Conservation (phyloP, 2,888 invertebrate species). For the Luperina nickerlii region DNA sequence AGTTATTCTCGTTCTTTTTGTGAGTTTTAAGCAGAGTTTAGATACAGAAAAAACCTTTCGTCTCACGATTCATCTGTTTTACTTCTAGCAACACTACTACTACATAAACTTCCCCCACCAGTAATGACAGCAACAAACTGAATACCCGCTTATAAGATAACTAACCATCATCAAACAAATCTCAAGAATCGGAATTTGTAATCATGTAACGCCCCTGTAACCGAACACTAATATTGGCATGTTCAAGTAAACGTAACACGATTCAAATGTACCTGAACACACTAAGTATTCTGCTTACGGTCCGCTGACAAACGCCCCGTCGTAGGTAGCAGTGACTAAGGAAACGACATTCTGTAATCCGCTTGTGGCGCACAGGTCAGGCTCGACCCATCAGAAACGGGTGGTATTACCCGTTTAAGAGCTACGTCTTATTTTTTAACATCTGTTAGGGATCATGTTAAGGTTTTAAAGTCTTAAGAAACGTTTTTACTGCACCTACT, state of each 20-base stretch:
- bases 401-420: conserved; percentile 54
- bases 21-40: neutral
- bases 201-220: conserved; percentile 45
- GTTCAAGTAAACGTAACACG: conserved; percentile 53
- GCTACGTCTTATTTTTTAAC: conserved; percentile 46
- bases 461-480: conserved; percentile 7
- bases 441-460: conserved; percentile 44
- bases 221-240: conserved; percentile 53
- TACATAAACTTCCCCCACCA: neutral
- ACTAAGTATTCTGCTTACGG: conserved; percentile 64
- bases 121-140: neutral
- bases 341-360: conserved; percentile 74
- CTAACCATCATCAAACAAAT: conserved; percentile 29
- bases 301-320: conserved; percentile 73
- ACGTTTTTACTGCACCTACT: conserved; percentile 17
- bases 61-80: neutral
- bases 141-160: conserved; percentile 9
- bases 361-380: conserved; percentile 76
- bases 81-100: no score
- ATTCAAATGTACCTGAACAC: conserved; percentile 58
- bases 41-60: neutral
- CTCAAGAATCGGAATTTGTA: conserved; percentile 41
- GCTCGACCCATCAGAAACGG: conserved; percentile 62
- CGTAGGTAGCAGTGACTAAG: conserved; percentile 52
- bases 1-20: conserved; percentile 32